A percentile compares a stretch with the other conserved stretches of the same genome.
These are phyloP conservation scores for Malurus alboscapulatus DNA, from an alignment of 2,113 vertebrate species.

Conservation along the genomic window DNA sequence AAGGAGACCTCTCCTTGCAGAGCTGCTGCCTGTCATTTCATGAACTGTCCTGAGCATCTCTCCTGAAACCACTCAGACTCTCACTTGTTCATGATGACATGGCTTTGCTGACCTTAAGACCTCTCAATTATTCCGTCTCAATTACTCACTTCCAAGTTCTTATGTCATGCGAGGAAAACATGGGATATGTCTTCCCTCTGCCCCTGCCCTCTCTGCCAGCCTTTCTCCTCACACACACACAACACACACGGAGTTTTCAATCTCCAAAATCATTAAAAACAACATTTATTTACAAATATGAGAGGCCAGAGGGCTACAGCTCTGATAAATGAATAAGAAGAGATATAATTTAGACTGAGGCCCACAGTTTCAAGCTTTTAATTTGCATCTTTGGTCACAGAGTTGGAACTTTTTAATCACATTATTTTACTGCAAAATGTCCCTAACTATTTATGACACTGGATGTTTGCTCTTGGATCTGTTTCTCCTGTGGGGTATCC, in stretches of 20 bases:
- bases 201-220: not conserved
- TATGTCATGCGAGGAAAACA: not conserved
- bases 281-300: not conserved
- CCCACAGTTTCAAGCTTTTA: not conserved
- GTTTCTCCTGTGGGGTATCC: constrained; percentile 14
- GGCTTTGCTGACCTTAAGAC: not conserved
- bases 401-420: not conserved
- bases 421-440: not conserved
- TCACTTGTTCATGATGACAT: not conserved
- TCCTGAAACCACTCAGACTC: not conserved
- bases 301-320: not conserved
- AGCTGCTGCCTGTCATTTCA: not conserved
- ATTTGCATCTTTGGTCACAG: not conserved
- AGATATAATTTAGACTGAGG: not conserved
- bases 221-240: not conserved
- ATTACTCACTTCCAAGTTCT: not conserved
- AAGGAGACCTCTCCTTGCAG: not conserved
- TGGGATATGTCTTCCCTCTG: not conserved
- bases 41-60: not conserved
- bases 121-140: not conserved
- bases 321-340: not conserved
- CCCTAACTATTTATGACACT: not conserved
- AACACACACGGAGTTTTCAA: not conserved
- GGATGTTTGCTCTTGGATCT: constrained; percentile 7
- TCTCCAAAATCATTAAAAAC: not conserved